Evolutionary conservation across 2,113 vertebrate species (phyloP).

Genomic region (Ceratotherium simum): DNA sequence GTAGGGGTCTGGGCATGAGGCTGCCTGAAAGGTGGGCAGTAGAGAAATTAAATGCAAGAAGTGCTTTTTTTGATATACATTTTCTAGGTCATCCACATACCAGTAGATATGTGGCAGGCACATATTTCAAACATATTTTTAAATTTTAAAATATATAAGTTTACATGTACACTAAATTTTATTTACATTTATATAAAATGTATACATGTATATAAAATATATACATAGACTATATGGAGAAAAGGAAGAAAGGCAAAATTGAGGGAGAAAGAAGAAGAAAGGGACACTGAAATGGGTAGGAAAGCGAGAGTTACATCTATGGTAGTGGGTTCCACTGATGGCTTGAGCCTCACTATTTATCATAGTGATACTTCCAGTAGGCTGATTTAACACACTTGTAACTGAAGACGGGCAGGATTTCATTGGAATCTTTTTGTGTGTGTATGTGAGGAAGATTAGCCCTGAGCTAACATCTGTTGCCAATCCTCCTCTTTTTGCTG

Average conservation of each 20-base stretch:
- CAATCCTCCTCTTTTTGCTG: no score
- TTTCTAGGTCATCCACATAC: not conserved
- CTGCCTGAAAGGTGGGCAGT: not conserved
- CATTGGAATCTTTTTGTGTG: not conserved
- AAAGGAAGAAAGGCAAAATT: not conserved
- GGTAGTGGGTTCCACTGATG: not conserved
- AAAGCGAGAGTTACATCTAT: not conserved
- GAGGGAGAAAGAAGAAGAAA: not conserved
- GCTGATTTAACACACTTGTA: not conserved
- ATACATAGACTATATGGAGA: not conserved
- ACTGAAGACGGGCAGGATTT: not conserved
- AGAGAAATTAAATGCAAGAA: not conserved
- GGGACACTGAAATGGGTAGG: not conserved
- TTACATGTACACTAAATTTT: not conserved
- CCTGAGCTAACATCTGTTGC: no score
- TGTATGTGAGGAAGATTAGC: no score
- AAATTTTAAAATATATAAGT: not conserved
- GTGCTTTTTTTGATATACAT: not conserved
- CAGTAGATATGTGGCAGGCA: not conserved
- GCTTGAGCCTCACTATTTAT: not conserved
- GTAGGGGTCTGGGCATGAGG: not conserved
- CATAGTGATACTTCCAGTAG: not conserved
- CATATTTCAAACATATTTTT: not conserved
- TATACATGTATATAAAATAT: no score
- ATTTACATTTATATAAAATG: not conserved